A percentile compares a stretch with the other conserved stretches of the same genome.
These are phyloP conservation scores for Hippoglossus stenolepis DNA, from an alignment of 2,113 vertebrate genomes.

Conservation along the genomic window DNA sequence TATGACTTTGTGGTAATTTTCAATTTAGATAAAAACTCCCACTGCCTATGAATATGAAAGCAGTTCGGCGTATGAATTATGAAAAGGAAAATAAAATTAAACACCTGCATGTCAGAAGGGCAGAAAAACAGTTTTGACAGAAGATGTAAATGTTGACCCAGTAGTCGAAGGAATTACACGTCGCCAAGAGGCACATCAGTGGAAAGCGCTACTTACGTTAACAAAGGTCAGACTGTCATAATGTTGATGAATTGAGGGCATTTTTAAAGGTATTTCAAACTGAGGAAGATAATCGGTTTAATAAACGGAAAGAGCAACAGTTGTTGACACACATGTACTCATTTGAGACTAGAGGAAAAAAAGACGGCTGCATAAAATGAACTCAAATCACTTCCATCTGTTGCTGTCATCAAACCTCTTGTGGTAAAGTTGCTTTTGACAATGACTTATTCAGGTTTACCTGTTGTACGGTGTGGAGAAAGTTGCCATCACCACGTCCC, in stretches of 20 bases:
- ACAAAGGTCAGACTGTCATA: conserved; percentile 65
- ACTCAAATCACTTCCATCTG: neutral
- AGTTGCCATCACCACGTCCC: conserved; percentile 94
- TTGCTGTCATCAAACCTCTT: neutral
- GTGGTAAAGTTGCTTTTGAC: neutral
- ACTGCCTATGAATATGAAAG: conserved; percentile 60
- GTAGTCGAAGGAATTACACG: conserved; percentile 39
- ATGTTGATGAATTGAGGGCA: conserved; percentile 43
- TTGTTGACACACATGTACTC: conserved; percentile 22
- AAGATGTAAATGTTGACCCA: conserved; percentile 65
- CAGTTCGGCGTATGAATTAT: conserved; percentile 37
- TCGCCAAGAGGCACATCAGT: conserved; percentile 32
- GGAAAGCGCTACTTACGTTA: conserved; percentile 15
- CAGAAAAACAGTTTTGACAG: conserved; percentile 56
- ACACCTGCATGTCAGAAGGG: conserved; percentile 60
- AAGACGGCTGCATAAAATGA: neutral
- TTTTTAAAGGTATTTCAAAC: conserved; percentile 50
- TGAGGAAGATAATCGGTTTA: conserved; percentile 38
- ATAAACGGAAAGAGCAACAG: conserved; percentile 48
- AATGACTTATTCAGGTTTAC: conserved; percentile 73
- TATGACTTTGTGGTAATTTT: conserved; percentile 76
- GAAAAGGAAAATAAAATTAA: conserved; percentile 55
- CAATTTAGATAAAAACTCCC: conserved; percentile 77
- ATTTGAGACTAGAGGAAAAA: neutral
- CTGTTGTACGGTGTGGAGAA: conserved; percentile 99